Conservation (phyloP, 1,140 invertebrate genomes). For the Lepidostoma basale region DNA sequence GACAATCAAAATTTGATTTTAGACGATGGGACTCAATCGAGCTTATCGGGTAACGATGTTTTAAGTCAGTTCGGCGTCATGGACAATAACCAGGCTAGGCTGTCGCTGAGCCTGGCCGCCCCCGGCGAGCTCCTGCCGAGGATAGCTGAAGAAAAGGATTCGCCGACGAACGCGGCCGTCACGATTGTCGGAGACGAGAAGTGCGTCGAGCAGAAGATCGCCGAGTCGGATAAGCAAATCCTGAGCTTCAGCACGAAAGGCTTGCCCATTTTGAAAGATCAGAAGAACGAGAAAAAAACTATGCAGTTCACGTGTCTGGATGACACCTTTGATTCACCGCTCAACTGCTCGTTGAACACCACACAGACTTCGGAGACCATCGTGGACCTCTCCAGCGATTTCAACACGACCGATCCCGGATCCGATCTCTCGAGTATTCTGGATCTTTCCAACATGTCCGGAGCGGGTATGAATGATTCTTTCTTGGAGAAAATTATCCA, state of each 20-base stretch:
- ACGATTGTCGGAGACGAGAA: slow-evolving; percentile 27
- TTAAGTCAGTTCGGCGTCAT: slow-evolving; percentile 33
- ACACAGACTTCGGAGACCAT: slow-evolving; percentile 36
- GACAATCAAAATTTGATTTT: slow-evolving; percentile 23
- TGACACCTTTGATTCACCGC: slow-evolving; percentile 9
- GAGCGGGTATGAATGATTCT: slow-evolving; percentile 7
- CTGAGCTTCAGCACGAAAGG: slow-evolving; percentile 26
- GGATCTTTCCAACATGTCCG: slow-evolving; percentile 18
- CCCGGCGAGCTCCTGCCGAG: slow-evolving; percentile 66
- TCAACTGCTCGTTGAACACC: slow-evolving; percentile 29
- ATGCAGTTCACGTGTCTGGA: slow-evolving; percentile 1
- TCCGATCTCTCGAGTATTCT: slow-evolving; percentile 20
- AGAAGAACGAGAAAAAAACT: background rate
- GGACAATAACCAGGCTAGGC: slow-evolving; percentile 36
- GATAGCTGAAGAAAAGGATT: slow-evolving; percentile 85
- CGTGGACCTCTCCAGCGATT: slow-evolving; percentile 29
- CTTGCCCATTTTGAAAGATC: background rate
- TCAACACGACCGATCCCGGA: slow-evolving; percentile 19
- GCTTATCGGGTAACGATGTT: slow-evolving; percentile 26
- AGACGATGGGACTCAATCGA: slow-evolving; percentile 40
- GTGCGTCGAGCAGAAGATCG: slow-evolving; percentile 36
- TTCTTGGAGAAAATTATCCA: slow-evolving; percentile 1
- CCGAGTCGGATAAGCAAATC: slow-evolving; percentile 37
- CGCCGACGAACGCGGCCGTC: slow-evolving; percentile 68
- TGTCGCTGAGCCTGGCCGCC: slow-evolving; percentile 55